phyloP scores from a whole-genome alignment of 2,888 invertebrate genomes.

The Drosophila colorata region DNA sequence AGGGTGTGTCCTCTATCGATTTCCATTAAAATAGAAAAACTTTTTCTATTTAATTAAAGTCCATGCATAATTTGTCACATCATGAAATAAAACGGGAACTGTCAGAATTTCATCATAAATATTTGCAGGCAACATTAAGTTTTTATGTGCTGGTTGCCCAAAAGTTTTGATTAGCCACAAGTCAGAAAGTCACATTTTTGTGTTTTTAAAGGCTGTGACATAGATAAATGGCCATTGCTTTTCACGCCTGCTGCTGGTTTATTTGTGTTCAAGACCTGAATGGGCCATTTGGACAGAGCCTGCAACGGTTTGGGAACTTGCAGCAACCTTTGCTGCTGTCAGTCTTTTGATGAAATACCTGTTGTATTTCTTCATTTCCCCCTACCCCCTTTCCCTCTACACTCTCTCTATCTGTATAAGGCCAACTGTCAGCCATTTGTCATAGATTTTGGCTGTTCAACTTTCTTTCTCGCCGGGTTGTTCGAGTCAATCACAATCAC shows the following conservation, averaged over 20 bases:
- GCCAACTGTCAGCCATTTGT: constrained; percentile 55
- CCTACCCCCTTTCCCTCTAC: background rate
- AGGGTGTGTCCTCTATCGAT: constrained; percentile 54
- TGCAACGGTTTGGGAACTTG: constrained; percentile 16
- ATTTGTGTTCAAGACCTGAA: constrained; percentile 25
- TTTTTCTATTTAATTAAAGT: constrained; percentile 51
- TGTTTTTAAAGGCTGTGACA: constrained; percentile 33
- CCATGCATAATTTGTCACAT: constrained; percentile 40
- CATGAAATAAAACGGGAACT: constrained; percentile 21
- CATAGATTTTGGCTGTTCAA: constrained; percentile 44
- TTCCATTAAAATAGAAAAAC: constrained; percentile 12
- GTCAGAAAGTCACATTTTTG: constrained; percentile 11
- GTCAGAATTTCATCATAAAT: constrained; percentile 32
- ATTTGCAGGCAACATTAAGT: constrained; percentile 23
- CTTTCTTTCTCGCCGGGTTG: constrained; percentile 25
- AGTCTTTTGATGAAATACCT: constrained; percentile 31
- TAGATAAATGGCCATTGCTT: constrained; percentile 39
- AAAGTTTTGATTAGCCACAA: constrained; percentile 43
- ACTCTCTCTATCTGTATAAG: constrained; percentile 13
- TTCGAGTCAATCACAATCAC: constrained; percentile 34
- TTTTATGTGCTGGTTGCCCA: constrained; percentile 20
- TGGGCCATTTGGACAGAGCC: constrained; percentile 15
- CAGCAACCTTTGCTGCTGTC: constrained; percentile 37
- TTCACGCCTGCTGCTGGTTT: constrained; percentile 34
- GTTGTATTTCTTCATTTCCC: constrained; percentile 17